A percentile compares a stretch with the other conserved stretches of the same genome.
These are phyloP conservation scores for Pteromalus puparum DNA, from an alignment of 1,140 invertebrate genomes.

Conservation along the genomic window DNA sequence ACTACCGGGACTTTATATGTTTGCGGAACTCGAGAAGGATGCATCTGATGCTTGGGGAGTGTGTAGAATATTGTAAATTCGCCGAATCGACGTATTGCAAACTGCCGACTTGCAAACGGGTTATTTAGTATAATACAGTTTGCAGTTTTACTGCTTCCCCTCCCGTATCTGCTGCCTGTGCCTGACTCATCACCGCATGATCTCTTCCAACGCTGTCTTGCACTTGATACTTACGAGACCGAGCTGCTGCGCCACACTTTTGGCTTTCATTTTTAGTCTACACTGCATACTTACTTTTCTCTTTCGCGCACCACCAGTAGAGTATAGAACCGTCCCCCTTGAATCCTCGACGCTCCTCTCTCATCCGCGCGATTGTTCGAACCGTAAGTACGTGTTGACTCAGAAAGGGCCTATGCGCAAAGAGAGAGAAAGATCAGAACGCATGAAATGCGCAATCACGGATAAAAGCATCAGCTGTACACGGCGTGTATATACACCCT, in stretches of 20 bases:
- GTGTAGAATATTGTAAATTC: no score
- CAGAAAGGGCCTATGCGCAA: not conserved
- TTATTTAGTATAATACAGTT: no score
- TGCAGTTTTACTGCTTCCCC: slow-evolving; percentile 2
- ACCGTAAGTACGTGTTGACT: slow-evolving; percentile 32
- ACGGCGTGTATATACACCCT: not conserved
- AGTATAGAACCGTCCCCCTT: not conserved
- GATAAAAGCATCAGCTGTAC: slow-evolving; percentile 31
- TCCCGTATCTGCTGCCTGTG: not conserved
- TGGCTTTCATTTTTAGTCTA: not conserved
- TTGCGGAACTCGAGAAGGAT: not conserved
- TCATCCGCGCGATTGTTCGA: slow-evolving; percentile 10
- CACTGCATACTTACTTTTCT: not conserved
- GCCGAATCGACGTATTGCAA: no score
- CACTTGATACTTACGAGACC: slow-evolving; percentile 1
- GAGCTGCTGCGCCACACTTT: not conserved
- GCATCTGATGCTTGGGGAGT: no score
- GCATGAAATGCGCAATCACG: slow-evolving; percentile 40
- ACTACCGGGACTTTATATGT: not conserved
- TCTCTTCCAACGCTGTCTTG: not conserved
- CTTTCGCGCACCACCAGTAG: no score
- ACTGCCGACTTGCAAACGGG: not conserved
- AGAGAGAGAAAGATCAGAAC: slow-evolving; percentile 40
- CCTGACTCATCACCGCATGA: slow-evolving; percentile 14
- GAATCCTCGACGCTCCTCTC: slow-evolving; percentile 1